Evolutionary conservation across 2,797 vertebrate genomes (phyloP), one percentile per base, ranked within the genome.

Genomic region (Craterocephalus amniculus): DNA sequence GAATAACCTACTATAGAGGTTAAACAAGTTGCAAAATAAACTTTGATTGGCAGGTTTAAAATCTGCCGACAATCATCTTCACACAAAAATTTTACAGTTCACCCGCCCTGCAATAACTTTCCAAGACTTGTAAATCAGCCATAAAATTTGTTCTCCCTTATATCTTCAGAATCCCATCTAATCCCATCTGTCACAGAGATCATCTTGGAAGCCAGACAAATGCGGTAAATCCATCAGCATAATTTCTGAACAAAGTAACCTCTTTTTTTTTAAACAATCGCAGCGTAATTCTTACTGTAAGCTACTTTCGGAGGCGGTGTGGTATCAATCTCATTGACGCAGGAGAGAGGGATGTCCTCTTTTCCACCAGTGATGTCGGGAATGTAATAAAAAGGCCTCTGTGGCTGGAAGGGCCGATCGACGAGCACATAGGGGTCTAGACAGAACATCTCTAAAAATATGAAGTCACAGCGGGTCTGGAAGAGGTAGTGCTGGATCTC

Each of bases 371-470:
- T 99, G 80, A 99, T 99, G 90, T 99, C 98, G 0, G 87, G 83
- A 69, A 97, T 96, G 88, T 97, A 99, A 87, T 98, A 99, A 87
- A 93, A 98, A 0, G 97, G 96, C 45, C 95, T 96, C 82, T 95
- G 96, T 0, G 97, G 97, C 84, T 97, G 96, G 90, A 99, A 99
- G 67, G 95, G 96, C 0, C 98, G 95, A 71, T 99, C 97, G 79
- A 99, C 98, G 45, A 99, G 92, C 75, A 99, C 98, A 0, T 99
- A 99, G 0, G 98, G 97, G 59, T 99, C 98, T 48, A 99, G 86
- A 86, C 98, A 99, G 91, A 99, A 99, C 98, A 99, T 99, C 91
- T 99, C 98, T 79, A 99, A 87, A 91, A 96, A 98, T 8, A 99
- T 93, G 81, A 98, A 98, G 92, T 99, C 96, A 9, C 96, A 98